Base-by-base conservation (phyloP, 2,888 invertebrate genomes). In the Mylabris sibirica region DNA sequence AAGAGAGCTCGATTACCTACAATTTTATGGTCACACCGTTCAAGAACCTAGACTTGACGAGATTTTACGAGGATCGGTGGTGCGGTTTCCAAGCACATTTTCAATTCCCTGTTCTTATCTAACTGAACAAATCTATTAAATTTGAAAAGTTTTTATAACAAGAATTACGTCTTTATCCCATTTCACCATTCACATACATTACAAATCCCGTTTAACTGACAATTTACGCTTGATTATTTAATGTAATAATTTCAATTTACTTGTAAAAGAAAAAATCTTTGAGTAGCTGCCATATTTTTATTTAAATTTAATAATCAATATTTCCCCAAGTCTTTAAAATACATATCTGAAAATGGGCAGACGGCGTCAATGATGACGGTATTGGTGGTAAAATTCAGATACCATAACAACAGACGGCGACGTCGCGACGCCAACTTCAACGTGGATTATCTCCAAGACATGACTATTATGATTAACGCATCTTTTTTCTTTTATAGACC, bases 371-470 rank as follows among this genome's bases (percentile, higher is more conserved):
- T 57, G 24, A 24, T 57, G 57, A 26, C 57, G 57, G 14, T 14
- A 57, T 24, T 57, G 62, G 26, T 59, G 62, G 44, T 44, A 65
- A 61, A 62, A 65, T 65, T 41, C 65, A 65, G 59, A 59, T 63
- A 65, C 68, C 66, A 65, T 66, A 66, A 69, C 63, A 69, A 61
- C 70, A 62, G 64, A 60, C 67, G 70, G 70, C 70, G 70, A 67
- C 70, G 70, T 70, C 70, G 67, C 11, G 70, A 70, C 70, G 70
- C 64, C 59, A 65, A 38, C 67, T 66, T 60, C 70, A 57, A 57
- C 57, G 57, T 57, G 57, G 57, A 57, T 57, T 57, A 57, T 57
- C 57, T 57, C 57, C 57, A 26, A n/a, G 57, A 57, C 57, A 57
- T 57, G 24, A 24, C 57, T 57, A 57, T 14, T 14, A 57, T 26